Conservation (phyloP, 2,888 invertebrate genomes). For the Trichogramma evanescens region DNA sequence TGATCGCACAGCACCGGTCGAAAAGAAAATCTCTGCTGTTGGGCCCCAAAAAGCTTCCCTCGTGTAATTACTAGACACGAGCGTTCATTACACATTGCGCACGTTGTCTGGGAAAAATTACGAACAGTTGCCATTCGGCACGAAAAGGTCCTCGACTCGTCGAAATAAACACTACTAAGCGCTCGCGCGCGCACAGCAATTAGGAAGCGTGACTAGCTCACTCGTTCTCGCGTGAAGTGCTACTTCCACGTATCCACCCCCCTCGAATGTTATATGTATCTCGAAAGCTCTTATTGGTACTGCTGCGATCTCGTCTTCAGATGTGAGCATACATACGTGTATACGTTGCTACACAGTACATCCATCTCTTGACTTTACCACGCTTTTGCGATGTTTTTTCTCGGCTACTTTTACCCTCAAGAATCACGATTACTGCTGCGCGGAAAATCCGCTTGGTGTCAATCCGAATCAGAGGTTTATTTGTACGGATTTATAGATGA, state of each 20-base stretch:
- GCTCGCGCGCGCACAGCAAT: constrained; percentile 31
- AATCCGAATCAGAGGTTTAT: too few relatives aligned
- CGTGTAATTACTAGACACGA: too few relatives aligned
- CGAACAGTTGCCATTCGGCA: background rate
- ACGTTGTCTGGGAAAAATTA: too few relatives aligned
- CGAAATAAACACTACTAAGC: constrained; percentile 7
- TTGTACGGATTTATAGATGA: background rate
- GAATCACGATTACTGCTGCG: background rate
- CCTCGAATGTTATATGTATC: too few relatives aligned
- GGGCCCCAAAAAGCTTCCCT: constrained; percentile 1
- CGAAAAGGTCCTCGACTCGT: background rate
- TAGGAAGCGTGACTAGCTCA: constrained; percentile 38
- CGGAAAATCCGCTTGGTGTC: constrained; percentile 3
- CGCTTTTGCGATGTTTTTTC: background rate
- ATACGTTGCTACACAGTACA: background rate
- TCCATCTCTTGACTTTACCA: background rate
- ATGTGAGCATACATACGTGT: background rate
- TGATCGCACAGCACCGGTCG: background rate
- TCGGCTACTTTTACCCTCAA: background rate
- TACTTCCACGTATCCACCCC: too few relatives aligned
- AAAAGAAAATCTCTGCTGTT: background rate
- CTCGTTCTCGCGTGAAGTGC: constrained; percentile 17
- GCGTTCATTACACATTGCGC: too few relatives aligned
- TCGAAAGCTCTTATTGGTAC: too few relatives aligned
- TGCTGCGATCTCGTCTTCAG: constrained; percentile 12